Evolutionary conservation across 1,140 invertebrate genomes (phyloP), one percentile per base, ranked within the genome.

Genomic region (Campoletis sonorensis): DNA sequence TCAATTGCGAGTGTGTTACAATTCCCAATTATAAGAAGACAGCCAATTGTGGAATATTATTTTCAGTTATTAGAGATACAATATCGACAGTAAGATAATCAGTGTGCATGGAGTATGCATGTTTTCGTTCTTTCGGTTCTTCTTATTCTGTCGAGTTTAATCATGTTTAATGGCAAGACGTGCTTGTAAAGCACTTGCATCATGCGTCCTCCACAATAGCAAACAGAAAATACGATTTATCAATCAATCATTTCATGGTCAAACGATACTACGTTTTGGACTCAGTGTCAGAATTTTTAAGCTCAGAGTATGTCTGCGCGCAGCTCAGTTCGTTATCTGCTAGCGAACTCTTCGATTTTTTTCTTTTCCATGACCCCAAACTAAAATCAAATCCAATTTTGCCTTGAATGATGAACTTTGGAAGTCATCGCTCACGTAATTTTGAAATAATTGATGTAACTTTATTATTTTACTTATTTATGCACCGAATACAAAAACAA

Each of bases 41-140:
- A 73, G 26, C 72, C 37, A 75, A 75, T 75, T 16, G 49, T 30
- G 8, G 23, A 58, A 75, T 30, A 54, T 30, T 75, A 70, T 33
- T 70, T 70, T 70, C 67, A 33, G 30, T 70, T 33, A 75, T 58
- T 58, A 45, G 15, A 75, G 23, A 75, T 54, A 75, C 72, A 30
- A 40, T 72, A 15, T 72, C 70, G 21, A n/a, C 27, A 49, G 61
- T 8, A 49, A 23, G 21, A 23, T 45, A 37, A 37, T 37, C 8
- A 18, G 2, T 72, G 70, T 40, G 40, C 70, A 72, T 49, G 26
- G 1, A 72, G 33, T 49, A 26, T 72, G 40, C 40, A 58, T 64
- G 27, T 64, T 64, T 26, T 26, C 8, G 61, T 23, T 64, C 23
- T 64, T 11, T 64, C 11, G 23, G 8, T 64, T 26, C 23, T 64